Base-by-base conservation (phyloP, 2,888 invertebrate genomes). In the Caenorhabditis sp. region DNA sequence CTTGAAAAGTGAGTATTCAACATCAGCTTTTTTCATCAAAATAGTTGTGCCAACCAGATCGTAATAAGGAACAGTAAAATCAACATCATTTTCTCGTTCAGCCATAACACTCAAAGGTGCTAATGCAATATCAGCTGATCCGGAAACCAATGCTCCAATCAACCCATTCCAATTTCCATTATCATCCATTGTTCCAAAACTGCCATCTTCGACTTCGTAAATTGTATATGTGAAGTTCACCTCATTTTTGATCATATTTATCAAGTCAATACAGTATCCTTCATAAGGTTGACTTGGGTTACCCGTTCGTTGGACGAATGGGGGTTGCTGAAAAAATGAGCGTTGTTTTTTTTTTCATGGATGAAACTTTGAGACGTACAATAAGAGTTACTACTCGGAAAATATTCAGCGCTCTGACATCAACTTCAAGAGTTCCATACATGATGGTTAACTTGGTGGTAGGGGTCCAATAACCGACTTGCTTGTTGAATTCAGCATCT, bases 41-140 rank as follows among this genome's bases (percentile, higher is more conserved):
- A 99, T 97, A 0, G 95, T 95, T 63, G 96, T 94, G 0, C 97
- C 97, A 0, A 97, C 97, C 78, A 97, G 91, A 90, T 99, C 97
- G 89, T 97, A 97, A 89, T 95, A 97, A 0, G 97, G 97, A 0
- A 97, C 0, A 17, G 97, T 97, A 88, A 97, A 97, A 89, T 97
- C 97, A 1, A 97, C 94, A 0, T 96, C 95, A 86, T 94, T 94
- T 89, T 96, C 96, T 49, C 97, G 90, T 87, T 97, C 97, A 0
- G 97, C 96, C 95, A 96, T 97, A 0, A 97, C 96, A 0, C 95
- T 95, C 88, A 97, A 91, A 0, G 96, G 94, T 1, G 95, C 94
- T 10, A 97, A 89, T 0, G 94, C 96, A 80, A 97, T 95, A 88
- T 97, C 97, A 0, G 96, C 97, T 5, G 80, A 82, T 4, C 83